A percentile compares a stretch with the other conserved stretches of the same genome.
These are phyloP conservation scores for Dasypolia templi DNA, from an alignment of 2,888 invertebrate species.

Conservation along the genomic window DNA sequence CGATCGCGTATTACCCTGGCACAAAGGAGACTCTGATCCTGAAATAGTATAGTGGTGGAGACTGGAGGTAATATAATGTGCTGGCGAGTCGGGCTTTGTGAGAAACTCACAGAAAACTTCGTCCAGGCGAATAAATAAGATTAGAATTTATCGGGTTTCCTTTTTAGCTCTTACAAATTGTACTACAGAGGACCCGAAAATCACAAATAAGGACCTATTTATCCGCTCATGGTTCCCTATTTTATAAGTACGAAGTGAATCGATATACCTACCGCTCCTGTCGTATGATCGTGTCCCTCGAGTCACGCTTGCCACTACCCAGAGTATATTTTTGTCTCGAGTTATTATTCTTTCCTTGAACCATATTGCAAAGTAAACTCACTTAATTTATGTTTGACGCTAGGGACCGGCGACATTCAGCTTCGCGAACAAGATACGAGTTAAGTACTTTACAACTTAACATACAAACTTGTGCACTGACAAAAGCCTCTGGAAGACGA, in stretches of 20 bases:
- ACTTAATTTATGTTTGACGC: conserved; percentile 64
- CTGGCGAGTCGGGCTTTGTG: conserved; percentile 40
- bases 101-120: conserved; percentile 32
- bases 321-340: conserved; percentile 59
- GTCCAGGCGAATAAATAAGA: conserved; percentile 24
- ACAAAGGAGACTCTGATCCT: conserved; percentile 69
- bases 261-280: conserved; percentile 73
- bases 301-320: conserved; percentile 76
- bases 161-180: conserved; percentile 22
- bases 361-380: conserved; percentile 63
- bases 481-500: conserved; percentile 57
- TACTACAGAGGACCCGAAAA: conserved; percentile 22
- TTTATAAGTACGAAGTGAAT: conserved; percentile 68
- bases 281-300: conserved; percentile 72
- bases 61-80: conserved; percentile 56
- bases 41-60: conserved; percentile 64
- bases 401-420: conserved; percentile 57
- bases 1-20: conserved; percentile 75
- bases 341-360: conserved; percentile 63
- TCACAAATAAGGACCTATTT: conserved; percentile 38
- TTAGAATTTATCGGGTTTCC: conserved; percentile 12
- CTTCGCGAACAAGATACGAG: conserved; percentile 62
- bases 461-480: conserved; percentile 62
- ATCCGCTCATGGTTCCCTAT: conserved; percentile 56
- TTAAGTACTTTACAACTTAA: conserved; percentile 65